Base-by-base conservation (phyloP, 2,113 vertebrate genomes). In the Cottus gobio region DNA sequence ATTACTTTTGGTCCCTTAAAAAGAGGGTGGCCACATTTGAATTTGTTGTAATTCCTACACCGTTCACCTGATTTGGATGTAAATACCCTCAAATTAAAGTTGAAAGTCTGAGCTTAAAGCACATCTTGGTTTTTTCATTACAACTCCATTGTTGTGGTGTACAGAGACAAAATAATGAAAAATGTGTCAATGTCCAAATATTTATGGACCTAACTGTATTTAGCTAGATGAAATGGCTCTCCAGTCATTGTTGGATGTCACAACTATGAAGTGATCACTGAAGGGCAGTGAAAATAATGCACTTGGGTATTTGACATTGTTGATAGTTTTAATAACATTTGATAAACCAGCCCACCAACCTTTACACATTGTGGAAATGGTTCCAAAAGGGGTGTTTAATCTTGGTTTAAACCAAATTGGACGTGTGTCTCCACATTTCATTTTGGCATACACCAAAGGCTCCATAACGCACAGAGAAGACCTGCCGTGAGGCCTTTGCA, bases 401-500 rank as follows among this genome's bases (percentile, higher is more conserved):
- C 34, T 54, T 62, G 7, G 18, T 18, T 68, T 12, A 48, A 63
- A 11, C 13, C 7, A 1, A 7, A 3, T 16, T 50, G 37, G 31
- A 18, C 7, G 1, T 30, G 5, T 73, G 58, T 52, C 46, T 26
- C 22, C 46, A 9, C 30, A 62, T 58, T 62, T 63, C 1, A 64
- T 70, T 70, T 67, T 42, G 36, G 13, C 13, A n/a, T 31, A 8
- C 7, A 37, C 16, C 36, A 46, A 31, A 44, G 11, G 2, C n/a
- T 8, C 10, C 24, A 39, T 39, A 31, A 20, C 46, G 46, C 66
- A 30, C 58, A 57, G 50, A 36, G 20, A 22, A 12, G 26, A 71
- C 26, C 31, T 44, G 31, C 54, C 52, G 36, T 31, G 28, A 71
- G 66, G 44, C 52, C 12, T 63, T 50, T 70, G 30, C 56, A 67